These are phyloP conservation scores for Rutilus rutilus DNA, from an alignment of 2,113 vertebrate genomes.

Conservation along the genomic window DNA sequence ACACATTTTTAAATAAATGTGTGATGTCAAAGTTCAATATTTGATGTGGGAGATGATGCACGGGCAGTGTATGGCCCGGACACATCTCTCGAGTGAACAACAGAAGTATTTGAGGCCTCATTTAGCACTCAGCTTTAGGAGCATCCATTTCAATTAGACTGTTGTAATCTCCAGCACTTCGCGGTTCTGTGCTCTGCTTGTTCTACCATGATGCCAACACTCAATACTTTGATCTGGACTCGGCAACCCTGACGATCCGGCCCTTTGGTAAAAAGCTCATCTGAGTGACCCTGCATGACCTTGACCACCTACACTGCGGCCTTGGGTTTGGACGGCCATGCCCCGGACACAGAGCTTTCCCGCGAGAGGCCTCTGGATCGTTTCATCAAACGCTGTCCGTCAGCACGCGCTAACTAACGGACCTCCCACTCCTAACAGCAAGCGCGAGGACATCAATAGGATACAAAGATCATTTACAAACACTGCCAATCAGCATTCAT, in stretches of 20 bases:
- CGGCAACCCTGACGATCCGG: constrained; percentile 66
- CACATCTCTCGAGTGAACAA: constrained; percentile 44
- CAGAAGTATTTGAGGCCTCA: constrained; percentile 52
- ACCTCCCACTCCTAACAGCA: constrained; percentile 65
- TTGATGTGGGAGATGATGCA: not conserved
- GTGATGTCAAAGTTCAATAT: constrained; percentile 27
- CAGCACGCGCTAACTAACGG: constrained; percentile 42
- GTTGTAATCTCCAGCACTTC: constrained; percentile 73
- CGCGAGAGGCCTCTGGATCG: constrained; percentile 72
- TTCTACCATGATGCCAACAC: constrained; percentile 69
- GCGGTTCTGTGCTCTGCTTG: constrained; percentile 72
- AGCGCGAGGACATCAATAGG: constrained; percentile 64
- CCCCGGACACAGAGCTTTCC: constrained; percentile 75
- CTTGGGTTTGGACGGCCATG: constrained; percentile 69
- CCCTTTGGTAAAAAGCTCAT: constrained; percentile 74
- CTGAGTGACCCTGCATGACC: constrained; percentile 78
- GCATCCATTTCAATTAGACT: constrained; percentile 73
- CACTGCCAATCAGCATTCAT: constrained; percentile 59
- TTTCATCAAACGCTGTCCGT: constrained; percentile 74
- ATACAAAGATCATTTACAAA: constrained; percentile 71
- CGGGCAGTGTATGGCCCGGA: constrained; percentile 14
- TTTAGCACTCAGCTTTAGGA: constrained; percentile 61
- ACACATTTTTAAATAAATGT: constrained; percentile 14
- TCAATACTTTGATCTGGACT: constrained; percentile 79
- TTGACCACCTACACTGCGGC: constrained; percentile 74